Evolutionary conservation across 2,888 invertebrate species (phyloP).

Genomic region (Mythimna impura): DNA sequence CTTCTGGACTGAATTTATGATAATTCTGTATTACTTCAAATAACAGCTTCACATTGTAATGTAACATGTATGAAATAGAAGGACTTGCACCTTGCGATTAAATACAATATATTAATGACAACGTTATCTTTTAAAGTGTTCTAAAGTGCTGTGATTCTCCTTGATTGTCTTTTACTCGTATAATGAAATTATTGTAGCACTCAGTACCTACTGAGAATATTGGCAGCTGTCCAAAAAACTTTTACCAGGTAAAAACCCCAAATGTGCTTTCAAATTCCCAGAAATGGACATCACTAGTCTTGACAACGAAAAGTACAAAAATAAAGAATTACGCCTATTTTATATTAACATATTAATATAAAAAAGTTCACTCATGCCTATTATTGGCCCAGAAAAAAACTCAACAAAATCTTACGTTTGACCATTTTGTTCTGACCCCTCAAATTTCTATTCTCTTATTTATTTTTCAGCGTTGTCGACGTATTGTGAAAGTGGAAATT

Average conservation of each 20-base stretch:
- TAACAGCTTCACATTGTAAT: not conserved
- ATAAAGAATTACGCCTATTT: not conserved
- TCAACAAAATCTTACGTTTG: too few relatives aligned
- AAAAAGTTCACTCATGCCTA: too few relatives aligned
- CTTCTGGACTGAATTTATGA: not conserved
- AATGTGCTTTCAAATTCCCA: not conserved
- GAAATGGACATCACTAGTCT: not conserved
- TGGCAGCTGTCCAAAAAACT: not conserved
- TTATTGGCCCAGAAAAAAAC: not conserved
- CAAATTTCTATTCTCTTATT: not conserved
- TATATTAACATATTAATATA: too few relatives aligned
- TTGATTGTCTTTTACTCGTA: constrained; percentile 3
- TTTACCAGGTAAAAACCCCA: not conserved
- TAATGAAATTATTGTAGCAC: not conserved
- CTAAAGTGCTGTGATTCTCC: not conserved
- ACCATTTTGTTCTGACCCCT: not conserved
- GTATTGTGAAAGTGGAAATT: not conserved
- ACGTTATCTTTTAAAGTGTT: constrained; percentile 15
- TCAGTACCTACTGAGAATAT: not conserved
- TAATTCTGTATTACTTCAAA: not conserved
- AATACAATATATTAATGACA: not conserved
- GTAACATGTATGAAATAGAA: constrained; percentile 10
- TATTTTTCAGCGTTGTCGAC: not conserved
- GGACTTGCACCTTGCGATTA: constrained; percentile 1
- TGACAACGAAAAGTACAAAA: too few relatives aligned